Evolutionary conservation across 2,797 vertebrate species (phyloP).

Genomic region (Echiichthys vipera): DNA sequence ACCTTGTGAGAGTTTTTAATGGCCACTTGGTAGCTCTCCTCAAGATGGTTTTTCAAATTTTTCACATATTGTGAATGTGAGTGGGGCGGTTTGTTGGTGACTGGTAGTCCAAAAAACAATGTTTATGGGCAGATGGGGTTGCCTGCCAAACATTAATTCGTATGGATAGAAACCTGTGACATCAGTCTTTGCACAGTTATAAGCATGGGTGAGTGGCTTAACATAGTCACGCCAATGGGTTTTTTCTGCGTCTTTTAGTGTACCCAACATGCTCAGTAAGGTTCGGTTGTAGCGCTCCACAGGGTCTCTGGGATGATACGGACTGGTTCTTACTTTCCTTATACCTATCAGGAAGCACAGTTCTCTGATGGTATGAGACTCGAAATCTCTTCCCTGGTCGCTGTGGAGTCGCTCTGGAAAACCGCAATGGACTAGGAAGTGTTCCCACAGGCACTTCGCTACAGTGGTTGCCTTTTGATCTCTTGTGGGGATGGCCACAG

Average conservation of each 20-base stretch:
- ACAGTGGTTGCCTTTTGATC: too few species aligned
- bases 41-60: not conserved
- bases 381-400: not conserved
- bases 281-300: not conserved
- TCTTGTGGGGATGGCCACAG: too few species aligned
- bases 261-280: not conserved
- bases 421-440: too few species aligned
- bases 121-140: not conserved
- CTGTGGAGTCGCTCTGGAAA: too few species aligned
- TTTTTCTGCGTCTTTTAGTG: not conserved
- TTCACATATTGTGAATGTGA: not conserved
- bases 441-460: too few species aligned
- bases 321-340: not conserved
- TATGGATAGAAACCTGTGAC: not conserved
- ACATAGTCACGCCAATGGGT: not conserved
- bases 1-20: not conserved
- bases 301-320: not conserved
- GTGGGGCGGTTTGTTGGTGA: too few species aligned
- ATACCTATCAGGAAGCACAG: not conserved
- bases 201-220: not conserved
- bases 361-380: not conserved
- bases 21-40: not conserved
- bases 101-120: not conserved
- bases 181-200: slow-evolving; percentile 5
- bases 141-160: not conserved